Percentiles rank a stretch among this genome's conserved stretches.
Conservation (phyloP, 2,797 vertebrate species). For the Enteromius radiatus region DNA sequence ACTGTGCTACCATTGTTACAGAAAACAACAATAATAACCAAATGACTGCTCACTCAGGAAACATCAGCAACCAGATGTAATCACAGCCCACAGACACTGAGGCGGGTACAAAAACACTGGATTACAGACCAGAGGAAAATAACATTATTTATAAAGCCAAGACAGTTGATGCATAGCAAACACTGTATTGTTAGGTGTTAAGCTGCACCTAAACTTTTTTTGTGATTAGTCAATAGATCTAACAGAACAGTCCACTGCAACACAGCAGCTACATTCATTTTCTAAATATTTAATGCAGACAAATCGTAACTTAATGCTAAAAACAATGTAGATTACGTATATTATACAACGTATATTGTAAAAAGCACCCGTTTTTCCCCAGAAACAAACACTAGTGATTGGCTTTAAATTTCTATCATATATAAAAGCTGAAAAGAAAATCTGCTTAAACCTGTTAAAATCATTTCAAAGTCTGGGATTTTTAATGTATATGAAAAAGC, state of each 20-base stretch:
- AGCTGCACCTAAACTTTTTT: background rate
- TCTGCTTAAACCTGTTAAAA: no score
- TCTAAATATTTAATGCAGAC: background rate
- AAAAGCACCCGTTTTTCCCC: background rate
- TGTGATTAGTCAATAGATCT: background rate
- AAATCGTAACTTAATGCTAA: background rate
- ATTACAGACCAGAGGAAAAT: background rate
- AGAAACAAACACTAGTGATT: background rate
- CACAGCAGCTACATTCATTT: background rate
- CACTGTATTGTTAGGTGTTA: background rate
- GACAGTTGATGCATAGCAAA: background rate
- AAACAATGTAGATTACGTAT: background rate
- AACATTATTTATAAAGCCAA: background rate
- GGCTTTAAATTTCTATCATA: background rate
- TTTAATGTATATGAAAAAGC: no score
- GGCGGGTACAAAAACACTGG: background rate
- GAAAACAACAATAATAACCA: background rate
- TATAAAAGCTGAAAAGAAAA: no score
- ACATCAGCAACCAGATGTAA: background rate
- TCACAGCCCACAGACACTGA: background rate
- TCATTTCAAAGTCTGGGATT: no score
- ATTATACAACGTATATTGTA: no score
- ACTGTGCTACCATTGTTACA: conserved; percentile 13
- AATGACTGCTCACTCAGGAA: background rate
- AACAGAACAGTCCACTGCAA: background rate